Base-by-base conservation (phyloP, 2,113 vertebrate genomes). In the Montifringilla adamsi region DNA sequence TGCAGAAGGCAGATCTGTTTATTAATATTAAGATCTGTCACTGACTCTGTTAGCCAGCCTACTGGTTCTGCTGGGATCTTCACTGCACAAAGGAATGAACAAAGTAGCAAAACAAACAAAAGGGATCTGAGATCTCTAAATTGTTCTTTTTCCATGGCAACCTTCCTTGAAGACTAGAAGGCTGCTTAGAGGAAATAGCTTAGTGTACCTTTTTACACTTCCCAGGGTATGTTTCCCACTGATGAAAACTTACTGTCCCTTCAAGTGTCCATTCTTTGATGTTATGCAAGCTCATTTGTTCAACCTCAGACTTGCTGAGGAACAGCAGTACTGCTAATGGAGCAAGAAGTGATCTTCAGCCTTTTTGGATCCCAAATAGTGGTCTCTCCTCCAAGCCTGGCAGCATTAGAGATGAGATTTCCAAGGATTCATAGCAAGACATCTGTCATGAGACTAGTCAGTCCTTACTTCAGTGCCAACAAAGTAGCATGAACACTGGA, bases 11-110 rank as follows among this genome's bases (percentile, higher is more conserved):
- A 89, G 64, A 73, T 89, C 50, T 16, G 39, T 84, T 80, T 76
- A 88, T 96, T 94, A 94, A 77, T 90, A 92, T 91, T 92, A 78
- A 84, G 81, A 82, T 82, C 73, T 94, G 77, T 72, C 73, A 84
- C 67, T 62, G 72, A 41, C 59, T 82, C 0, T 77, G 72, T 84
- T 68, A 88, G 43, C 70, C 59, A 88, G 70, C 55, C 33, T 75
- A 39, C 39, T 92, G 52, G 30, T 52, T 90, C 85, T 92, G 55
- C 75, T 84, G 68, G 87, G 72, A 77, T 77, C 82, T 78, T 93
- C 44, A 24, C 35, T 35, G 60, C 47, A 56, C 63, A 77, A 77
- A 80, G 70, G 44, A 83, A 39, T 17, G 12, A 93, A 72, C 33
- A 60, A 87, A 76, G 47, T 39, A 86, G 52, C 28, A 72, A 74